Conservation (phyloP, 2,113 vertebrate species). For the Plotosus lineatus region DNA sequence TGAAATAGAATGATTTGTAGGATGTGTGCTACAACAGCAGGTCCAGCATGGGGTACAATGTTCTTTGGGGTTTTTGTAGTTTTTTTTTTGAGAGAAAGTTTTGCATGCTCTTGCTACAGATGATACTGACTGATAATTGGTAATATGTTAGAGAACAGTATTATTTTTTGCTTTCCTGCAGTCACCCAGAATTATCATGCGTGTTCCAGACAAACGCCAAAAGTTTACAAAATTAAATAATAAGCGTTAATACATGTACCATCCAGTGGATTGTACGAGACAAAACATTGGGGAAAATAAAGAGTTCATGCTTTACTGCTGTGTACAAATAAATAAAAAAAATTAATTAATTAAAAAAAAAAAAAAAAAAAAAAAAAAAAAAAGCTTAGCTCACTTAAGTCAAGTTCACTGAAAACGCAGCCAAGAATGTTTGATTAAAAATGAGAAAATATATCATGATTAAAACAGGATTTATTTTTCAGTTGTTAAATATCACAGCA, state of each 20-base stretch:
- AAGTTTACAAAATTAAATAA: neutral
- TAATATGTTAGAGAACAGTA: neutral
- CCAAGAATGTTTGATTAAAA: neutral
- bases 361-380: neutral
- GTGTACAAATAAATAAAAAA: neutral
- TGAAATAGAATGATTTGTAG: no score
- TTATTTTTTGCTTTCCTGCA: no score
- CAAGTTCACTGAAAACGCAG: neutral
- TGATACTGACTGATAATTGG: neutral
- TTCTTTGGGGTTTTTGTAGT: no score
- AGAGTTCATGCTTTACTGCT: neutral
- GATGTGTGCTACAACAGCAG: no score
- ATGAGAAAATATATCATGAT: neutral
- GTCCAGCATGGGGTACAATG: no score
- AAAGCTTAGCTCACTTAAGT: neutral
- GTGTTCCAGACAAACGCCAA: no score
- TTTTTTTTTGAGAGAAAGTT: no score
- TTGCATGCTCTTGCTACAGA: neutral
- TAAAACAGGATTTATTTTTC: neutral
- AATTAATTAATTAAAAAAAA: neutral
- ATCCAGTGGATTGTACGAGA: neutral
- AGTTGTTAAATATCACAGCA: neutral
- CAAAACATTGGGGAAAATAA: neutral
- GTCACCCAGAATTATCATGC: no score
- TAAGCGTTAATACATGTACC: neutral